Conservation (phyloP, 2,888 invertebrate species). For the Lamellibrachia satsuma region DNA sequence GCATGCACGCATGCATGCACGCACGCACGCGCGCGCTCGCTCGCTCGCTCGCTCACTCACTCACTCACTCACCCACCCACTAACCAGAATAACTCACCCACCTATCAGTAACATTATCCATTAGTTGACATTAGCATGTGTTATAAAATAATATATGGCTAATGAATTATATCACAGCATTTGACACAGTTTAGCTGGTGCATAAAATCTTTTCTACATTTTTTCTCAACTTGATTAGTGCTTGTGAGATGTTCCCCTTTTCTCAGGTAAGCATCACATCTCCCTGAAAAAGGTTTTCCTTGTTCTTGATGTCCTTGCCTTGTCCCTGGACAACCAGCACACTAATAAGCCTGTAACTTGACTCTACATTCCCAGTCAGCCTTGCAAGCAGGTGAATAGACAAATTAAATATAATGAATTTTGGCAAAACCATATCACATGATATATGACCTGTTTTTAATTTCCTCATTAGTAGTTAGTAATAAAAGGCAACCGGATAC, state of each 20-base stretch:
- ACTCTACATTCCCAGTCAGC: not conserved
- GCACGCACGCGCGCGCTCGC: not conserved
- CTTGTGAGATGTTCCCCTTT: not conserved
- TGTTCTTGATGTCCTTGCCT: not conserved
- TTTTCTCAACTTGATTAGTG: not conserved
- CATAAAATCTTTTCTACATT: not conserved
- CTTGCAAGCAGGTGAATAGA: not conserved
- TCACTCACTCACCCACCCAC: not conserved
- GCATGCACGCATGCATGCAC: not conserved
- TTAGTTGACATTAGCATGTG: not conserved
- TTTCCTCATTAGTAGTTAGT: constrained; percentile 2
- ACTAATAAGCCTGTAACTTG: not conserved
- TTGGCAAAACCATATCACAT: not conserved
- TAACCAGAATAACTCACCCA: not conserved
- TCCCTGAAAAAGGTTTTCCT: not conserved
- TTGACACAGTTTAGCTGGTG: not conserved
- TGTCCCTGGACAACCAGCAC: not conserved
- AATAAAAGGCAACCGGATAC: constrained; percentile 7
- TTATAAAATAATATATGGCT: not conserved
- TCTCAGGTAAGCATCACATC: not conserved
- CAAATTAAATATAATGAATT: not conserved
- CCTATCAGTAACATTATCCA: not conserved
- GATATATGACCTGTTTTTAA: not conserved
- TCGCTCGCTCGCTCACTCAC: not conserved
- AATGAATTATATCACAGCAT: not conserved